Base-by-base conservation (phyloP, 2,888 invertebrate genomes). In the Cremastinae sp. region DNA sequence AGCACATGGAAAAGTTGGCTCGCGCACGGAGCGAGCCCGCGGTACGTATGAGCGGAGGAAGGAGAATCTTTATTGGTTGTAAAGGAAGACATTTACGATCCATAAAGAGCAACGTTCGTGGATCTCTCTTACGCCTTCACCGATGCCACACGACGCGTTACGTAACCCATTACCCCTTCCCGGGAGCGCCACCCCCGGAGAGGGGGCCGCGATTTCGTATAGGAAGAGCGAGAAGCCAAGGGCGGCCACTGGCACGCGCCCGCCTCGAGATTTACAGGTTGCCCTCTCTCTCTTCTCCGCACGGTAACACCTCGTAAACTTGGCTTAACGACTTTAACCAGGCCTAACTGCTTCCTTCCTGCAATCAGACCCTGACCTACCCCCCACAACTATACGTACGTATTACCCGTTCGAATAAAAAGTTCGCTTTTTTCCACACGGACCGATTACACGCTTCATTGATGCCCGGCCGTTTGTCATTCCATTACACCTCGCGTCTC, bases 281-380 rank as follows among this genome's bases (percentile, higher is more conserved):
- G 86, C 87, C 87, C 89, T 88, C 88, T 86, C 85, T 58, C 45
- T 38, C 43, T 16, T 64, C 51, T 64, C 51, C 8, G n/a, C 86
- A 47, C 86, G 88, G 89, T 89, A 89, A 89, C 89, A 89, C 89
- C 89, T 89, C 89, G 89, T 89, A 89, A 89, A 89, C 89, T 89
- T 88, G 87, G 86, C 88, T 89, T 88, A 89, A 89, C 89, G 89
- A 89, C 89, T 89, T 86, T 85, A 88, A 88, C 87, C 89, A 87
- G 86, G 89, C 89, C 89, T 89, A 89, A 90, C 89, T 89, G 89
- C 87, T 89, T 89, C 89, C 89, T 90, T 89, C 89, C 89, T 89
- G 88, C 87, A 88, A 88, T 89, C 89, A 87, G 84, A 88, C 85
- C 89, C 86, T 85, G 87, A 88, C 88, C 88, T 88, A 85, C 81